Evolutionary conservation across 2,113 vertebrate species (phyloP).

Genomic region (Centropristis striata): DNA sequence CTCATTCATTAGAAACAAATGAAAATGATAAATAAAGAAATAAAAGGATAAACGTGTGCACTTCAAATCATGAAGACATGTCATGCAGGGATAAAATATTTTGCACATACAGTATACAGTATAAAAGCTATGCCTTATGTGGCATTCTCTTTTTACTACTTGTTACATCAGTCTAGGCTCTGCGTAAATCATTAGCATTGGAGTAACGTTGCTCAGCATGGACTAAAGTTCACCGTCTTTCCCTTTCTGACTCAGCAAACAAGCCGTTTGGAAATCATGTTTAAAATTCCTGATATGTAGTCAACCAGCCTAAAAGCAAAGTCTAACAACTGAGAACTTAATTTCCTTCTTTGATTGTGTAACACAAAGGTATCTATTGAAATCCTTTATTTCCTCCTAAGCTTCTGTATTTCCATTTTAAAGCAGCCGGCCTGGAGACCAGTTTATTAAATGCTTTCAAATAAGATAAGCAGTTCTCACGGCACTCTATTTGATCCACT

Average conservation of each 20-base stretch:
- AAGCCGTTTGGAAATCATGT: background rate
- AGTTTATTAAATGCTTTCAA: conserved; percentile 45
- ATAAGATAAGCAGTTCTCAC: conserved; percentile 42
- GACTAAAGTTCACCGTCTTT: conserved; percentile 48
- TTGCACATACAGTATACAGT: background rate
- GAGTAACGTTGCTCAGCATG: background rate
- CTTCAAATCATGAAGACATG: conserved; percentile 36
- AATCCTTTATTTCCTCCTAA: background rate
- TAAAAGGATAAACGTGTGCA: conserved; percentile 13
- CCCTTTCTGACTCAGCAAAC: conserved; percentile 20
- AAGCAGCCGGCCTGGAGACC: conserved; percentile 26
- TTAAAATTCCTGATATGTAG: background rate
- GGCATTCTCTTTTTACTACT: background rate
- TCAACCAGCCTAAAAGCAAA: background rate
- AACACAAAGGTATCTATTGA: background rate
- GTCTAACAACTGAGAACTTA: background rate
- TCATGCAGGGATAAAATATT: conserved; percentile 38
- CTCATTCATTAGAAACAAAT: conserved; percentile 67
- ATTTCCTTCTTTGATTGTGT: background rate
- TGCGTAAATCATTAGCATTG: conserved; percentile 62
- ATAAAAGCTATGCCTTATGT: background rate
- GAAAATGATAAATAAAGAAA: conserved; percentile 40
- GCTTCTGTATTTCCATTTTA: conserved; percentile 17
- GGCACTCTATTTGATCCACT: conserved; percentile 48
- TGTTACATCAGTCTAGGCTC: background rate